Base-by-base conservation (phyloP, 2,888 invertebrate genomes). In the Melangyna quadrimaculata region DNA sequence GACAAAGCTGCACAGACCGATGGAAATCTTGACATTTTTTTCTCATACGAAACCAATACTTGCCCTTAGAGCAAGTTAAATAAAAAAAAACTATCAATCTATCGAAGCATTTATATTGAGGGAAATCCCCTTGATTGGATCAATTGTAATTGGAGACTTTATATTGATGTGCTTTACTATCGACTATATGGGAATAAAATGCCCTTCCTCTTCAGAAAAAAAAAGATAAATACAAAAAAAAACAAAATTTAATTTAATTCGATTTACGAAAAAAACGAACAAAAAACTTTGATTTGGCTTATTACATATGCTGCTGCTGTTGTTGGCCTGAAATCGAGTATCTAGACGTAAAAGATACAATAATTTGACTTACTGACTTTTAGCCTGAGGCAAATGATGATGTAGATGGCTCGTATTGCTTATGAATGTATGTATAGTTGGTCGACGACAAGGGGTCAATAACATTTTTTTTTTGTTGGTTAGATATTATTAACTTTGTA, bases 311-410 rank as follows among this genome's bases (percentile, higher is more conserved):
- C 79, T 51, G 24, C 12, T 55, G 24, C 69, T 32, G n/a, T 37
- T 14, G 35, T 2, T 43, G 17, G 19, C 19, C 24, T 83, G 78
- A 83, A 71, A 78, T 75, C n/a, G 74, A 83, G 74, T 71, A 63
- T 59, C 67, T 53, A 67, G 48, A 77, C 59, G 35, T 3, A 17
- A 22, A 40, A 40, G 43, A 74, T 43, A 75, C 67, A 67, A 29
- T 75, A 79, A 84, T 79, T n/a, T 84, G 84, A 84, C 84, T 84
- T 84, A 79, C 75, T 84, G 79, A 84, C 79, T 75, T 67, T 67
- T 37, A 67, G 79, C 74, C 59, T 43, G 45, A 71, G 74, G 83
- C 71, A 70, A 57, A 70, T 59, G 35, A 59, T 35, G 72, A 71
- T 45, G 63, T 43, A 40, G 63, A 14, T 43, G 14, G 61, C 57